Evolutionary conservation across 2,888 invertebrate species (phyloP), one percentile per base, ranked within the genome.

Genomic region (Diaperis boleti): DNA sequence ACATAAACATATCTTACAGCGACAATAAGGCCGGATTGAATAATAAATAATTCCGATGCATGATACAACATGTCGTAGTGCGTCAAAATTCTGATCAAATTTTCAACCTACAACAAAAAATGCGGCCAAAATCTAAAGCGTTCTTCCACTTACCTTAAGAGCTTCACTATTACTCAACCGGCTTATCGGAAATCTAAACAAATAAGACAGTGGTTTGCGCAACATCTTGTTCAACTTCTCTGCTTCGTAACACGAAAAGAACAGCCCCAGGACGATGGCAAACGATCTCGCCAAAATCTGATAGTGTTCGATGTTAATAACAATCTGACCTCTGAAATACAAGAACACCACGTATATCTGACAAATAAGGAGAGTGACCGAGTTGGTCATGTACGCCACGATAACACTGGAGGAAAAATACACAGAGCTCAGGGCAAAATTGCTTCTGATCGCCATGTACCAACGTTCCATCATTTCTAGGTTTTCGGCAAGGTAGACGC

Each of bases 361-460:
- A 18, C 45, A 45, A 29, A 45, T 45, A 7, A 45, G 2, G 1
- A 45, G 29, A 5, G 29, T 2, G 7, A 45, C 45, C 1, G 45
- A 26, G 8, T 26, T 45, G 1, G 29, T 13, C 11, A 45, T 29
- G n/a, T 45, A 45, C 11, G 20, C n/a, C 14, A 45, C 14, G 4
- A 45, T 29, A 26, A 29, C 45, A 5, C 26, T 45, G 5, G 26
- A 10, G 3, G 45, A 45, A 22, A 45, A 45, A 13, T 11, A 45
- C 11, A 7, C 13, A 7, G 22, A 20, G 10, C 29, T 45, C 8
- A 45, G 5, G 13, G 11, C 6, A 26, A 45, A 45, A 26, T 45
- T 45, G 7, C 29, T 45, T 13, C 45, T n/a, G 10, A 45, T 1
- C 5, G 45, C 26, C 45, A 45, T 45, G 7, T 45, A 45, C 14